A percentile compares a stretch with the other conserved stretches of the same genome.
phyloP scores from a whole-genome alignment of 2,888 invertebrate genomes.

The Acanthosoma haemorrhoidale region DNA sequence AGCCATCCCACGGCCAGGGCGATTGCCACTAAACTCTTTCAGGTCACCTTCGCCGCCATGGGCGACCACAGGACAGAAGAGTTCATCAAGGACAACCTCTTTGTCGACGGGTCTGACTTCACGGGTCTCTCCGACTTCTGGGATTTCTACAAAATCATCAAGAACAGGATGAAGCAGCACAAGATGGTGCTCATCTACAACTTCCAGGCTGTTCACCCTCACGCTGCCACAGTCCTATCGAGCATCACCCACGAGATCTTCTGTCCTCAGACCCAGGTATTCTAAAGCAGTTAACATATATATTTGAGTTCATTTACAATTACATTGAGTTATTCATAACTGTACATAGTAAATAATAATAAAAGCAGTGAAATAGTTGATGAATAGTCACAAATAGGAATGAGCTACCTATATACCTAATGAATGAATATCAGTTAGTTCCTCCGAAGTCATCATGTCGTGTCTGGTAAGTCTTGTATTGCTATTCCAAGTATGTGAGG shows the following conservation, averaged over 20 bases:
- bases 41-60: background rate
- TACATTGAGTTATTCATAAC: too few relatives aligned
- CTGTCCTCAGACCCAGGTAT: constrained; percentile 12
- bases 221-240: constrained; percentile 7
- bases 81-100: background rate
- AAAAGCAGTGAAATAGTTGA: too few relatives aligned
- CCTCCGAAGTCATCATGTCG: too few relatives aligned
- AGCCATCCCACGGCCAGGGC: background rate
- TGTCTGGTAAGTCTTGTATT: too few relatives aligned
- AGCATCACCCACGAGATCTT: background rate
- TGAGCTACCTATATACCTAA: too few relatives aligned
- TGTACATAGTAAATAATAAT: too few relatives aligned
- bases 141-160: constrained; percentile 6
- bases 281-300: background rate
- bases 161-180: background rate
- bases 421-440: too few relatives aligned
- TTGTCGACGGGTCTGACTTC: background rate
- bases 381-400: too few relatives aligned
- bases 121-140: background rate
- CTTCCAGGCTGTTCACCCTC: background rate
- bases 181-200: constrained; percentile 6
- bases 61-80: background rate
- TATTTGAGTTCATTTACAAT: background rate
- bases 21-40: background rate
- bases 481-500: too few relatives aligned